Conservation (phyloP, 2,797 vertebrate genomes). For the Pelochelys cantorii region DNA sequence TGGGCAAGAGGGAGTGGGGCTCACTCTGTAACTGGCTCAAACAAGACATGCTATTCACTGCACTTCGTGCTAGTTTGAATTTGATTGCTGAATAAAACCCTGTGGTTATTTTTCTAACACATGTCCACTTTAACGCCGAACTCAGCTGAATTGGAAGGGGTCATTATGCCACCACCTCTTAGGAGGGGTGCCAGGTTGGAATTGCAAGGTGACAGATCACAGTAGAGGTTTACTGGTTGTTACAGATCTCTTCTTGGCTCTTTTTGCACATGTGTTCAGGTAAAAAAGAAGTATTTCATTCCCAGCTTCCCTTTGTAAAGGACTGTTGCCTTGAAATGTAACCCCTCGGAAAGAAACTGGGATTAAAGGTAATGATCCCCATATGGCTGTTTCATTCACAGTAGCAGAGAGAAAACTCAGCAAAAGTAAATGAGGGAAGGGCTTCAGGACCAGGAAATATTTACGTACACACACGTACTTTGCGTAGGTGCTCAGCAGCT, state of each 20-base stretch:
- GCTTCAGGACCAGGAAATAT: background rate
- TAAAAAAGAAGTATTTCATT: background rate
- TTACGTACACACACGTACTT: background rate
- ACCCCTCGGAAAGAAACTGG: background rate
- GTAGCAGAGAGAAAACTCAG: background rate
- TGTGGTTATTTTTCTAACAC: background rate
- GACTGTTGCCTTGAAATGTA: background rate
- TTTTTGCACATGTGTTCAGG: background rate
- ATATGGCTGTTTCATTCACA: background rate
- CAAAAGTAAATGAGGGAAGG: background rate
- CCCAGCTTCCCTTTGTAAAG: background rate
- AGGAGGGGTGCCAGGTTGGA: background rate
- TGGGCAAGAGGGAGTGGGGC: too few relatives aligned
- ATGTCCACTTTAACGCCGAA: background rate
- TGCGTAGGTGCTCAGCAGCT: background rate
- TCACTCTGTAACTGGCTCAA: background rate
- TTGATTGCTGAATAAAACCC: background rate
- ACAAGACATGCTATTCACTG: background rate
- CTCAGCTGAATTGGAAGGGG: background rate
- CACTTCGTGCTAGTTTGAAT: background rate
- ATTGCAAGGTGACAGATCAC: background rate
- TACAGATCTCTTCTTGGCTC: background rate
- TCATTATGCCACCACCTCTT: background rate
- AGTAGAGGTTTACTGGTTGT: background rate
- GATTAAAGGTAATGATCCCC: background rate